Percentiles rank a stretch among this genome's conserved stretches.
Conservation (phyloP, 2,888 invertebrate species). For the Hirtodrosophila cameraria region DNA sequence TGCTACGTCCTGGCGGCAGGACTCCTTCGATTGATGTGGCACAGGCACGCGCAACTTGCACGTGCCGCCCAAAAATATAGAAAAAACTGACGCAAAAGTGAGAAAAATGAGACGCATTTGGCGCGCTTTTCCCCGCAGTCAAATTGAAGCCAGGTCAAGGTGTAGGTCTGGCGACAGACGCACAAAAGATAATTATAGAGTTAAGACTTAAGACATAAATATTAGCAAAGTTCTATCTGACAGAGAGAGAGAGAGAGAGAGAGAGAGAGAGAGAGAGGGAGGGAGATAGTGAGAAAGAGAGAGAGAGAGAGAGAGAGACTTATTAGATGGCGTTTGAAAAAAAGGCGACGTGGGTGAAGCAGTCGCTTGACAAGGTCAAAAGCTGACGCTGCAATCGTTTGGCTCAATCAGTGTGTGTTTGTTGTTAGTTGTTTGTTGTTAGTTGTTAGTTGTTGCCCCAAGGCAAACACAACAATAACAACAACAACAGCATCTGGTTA, state of each 20-base stretch:
- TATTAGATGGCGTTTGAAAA: constrained; percentile 15
- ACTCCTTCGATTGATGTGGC: constrained; percentile 55
- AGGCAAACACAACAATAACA: constrained; percentile 44
- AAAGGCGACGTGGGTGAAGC: constrained; percentile 28
- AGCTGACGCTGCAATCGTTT: constrained; percentile 58
- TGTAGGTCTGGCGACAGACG: constrained; percentile 36
- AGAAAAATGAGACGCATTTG: no score
- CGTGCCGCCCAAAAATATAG: constrained; percentile 24
- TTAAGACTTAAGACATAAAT: constrained; percentile 9
- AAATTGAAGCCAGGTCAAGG: constrained; percentile 40
- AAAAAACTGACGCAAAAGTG: no score
- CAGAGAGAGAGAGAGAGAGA: background rate
- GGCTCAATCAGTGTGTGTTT: constrained; percentile 52
- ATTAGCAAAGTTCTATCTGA: constrained; percentile 49
- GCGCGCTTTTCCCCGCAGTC: constrained; percentile 34
- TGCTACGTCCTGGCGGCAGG: background rate
- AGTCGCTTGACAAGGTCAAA: constrained; percentile 34
- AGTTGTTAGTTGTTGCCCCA: no score
- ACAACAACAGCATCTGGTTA: constrained; percentile 51
- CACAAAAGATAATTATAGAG: constrained; percentile 24
- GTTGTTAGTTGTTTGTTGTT: no score
- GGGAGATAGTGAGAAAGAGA: background rate
- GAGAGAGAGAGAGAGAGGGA: background rate
- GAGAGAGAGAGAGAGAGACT: background rate
- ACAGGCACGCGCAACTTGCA: constrained; percentile 59